Base-by-base conservation (phyloP, 2,888 invertebrate species). In the Nomada fabriciana region DNA sequence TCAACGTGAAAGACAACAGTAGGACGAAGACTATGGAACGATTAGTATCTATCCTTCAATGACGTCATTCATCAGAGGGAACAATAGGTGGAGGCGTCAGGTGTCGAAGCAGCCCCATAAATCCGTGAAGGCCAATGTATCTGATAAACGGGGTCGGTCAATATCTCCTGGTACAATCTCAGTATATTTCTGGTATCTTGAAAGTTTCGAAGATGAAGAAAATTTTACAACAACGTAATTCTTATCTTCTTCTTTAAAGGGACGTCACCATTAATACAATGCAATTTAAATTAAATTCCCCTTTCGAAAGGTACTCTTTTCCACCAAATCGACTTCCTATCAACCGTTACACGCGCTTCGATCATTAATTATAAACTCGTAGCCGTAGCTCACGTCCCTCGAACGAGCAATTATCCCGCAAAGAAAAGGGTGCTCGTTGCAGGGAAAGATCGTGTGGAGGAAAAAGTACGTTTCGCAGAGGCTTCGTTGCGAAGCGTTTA, bases 21-120 rank as follows among this genome's bases (percentile, higher is more conserved):
- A 29, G 61, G 43, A 13, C 25, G 71, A 73, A 78, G 84, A 81
- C 71, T 78, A 81, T 73, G 55, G 78, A 61, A 78, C 84, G 72
- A 81, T 85, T 81, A 78, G 75, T 84, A 84, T 76, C 75, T 63
- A 69, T 52, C 65, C 70, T 11, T 53, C 42, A 36, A n/a, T 61
- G 47, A 67, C 78, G 70, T 65, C 73, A 78, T 85, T 78, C 75
- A 81, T 85, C 85, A 85, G 53, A 61, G 70, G 42, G 63, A 70
- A 81, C 84, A 85, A 85, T 82, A 64, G 81, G 42, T 57, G 61
- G 36, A 68, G 57, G 63, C 64, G 61, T 63, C 71, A 81, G 75
- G 70, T 75, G 77, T 74, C 72, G 73, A 84, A 70, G 70, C 42
- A 36, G 47, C 57, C 63, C 81, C 71, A 65, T 70, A 71, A 78